Evolutionary conservation across 2,888 invertebrate genomes (phyloP), one percentile per base, ranked within the genome.

Genomic region (Marasmarcha lunaedactyla): DNA sequence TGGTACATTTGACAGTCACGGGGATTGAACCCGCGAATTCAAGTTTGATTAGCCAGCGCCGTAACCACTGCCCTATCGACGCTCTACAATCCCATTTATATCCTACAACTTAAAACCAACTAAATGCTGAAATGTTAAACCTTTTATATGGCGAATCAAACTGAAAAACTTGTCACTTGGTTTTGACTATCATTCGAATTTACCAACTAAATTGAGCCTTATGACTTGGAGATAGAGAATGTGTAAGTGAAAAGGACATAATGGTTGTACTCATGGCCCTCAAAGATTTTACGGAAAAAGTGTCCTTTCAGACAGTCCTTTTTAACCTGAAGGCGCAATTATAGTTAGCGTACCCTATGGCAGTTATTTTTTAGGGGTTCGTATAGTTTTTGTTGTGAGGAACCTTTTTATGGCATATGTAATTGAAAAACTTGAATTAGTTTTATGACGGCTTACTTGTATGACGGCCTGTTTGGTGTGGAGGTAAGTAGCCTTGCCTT

Each of bases 261-360:
- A 30, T n/a, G 2, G 30, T 30, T 11, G 11, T 9, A 9, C 9
- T 30, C 2, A 10, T 7, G 3, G 30, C 10, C 30, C 30, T 30
- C 34, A 34, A 12, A 14, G 12, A 14, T 14, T 34, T 12, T 12
- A 34, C 14, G 34, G 13, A 7, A 14, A 20, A 50, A 62, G 67
- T 66, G 67, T 72, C 74, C 71, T 74, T 77, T 77, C 74, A 76
- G 60, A 54, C 54, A 50, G 52, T 66, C 71, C 72, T 74, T 74
- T 70, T 70, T 69, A 68, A 59, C 77, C 74, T 55, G 66, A 55
- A 67, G 77, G 69, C 57, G 77, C 71, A 78, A 78, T 78, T 78
- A 78, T 68, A 71, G 73, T 70, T 71, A 72, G 66, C 67, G 63
- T 69, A 59, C 68, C 68, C 64, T 47, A 50, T 63, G 64, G 59